phyloP scores from a whole-genome alignment of 1,140 invertebrate genomes.

The Drosophila mauritiana region DNA sequence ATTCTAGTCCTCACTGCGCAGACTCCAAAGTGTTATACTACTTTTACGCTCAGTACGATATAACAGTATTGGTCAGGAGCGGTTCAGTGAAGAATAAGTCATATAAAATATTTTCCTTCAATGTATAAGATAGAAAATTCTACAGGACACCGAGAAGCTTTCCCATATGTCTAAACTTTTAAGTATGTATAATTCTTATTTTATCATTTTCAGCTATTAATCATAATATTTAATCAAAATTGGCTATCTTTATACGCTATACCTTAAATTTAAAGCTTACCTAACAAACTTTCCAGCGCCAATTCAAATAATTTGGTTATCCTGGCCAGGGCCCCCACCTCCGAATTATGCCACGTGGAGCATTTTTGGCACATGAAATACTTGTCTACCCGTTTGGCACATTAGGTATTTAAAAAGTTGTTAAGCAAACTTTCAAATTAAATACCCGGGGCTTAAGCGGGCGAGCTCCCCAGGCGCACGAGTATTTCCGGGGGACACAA shows the following conservation, averaged over 20 bases:
- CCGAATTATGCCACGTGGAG: slow-evolving; percentile 2
- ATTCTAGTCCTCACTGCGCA: slow-evolving; percentile 35
- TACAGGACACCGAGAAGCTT: no score
- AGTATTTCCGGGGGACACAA: slow-evolving; percentile 1
- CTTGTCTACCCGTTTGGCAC: slow-evolving; percentile 47
- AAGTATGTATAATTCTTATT: no score
- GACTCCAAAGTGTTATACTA: slow-evolving; percentile 53
- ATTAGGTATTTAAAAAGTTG: slow-evolving; percentile 74
- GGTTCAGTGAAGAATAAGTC: neutral
- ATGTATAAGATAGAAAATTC: neutral
- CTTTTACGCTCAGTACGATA: slow-evolving; percentile 21
- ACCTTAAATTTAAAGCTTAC: neutral
- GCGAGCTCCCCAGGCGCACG: slow-evolving; percentile 42
- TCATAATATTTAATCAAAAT: no score
- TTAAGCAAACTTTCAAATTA: slow-evolving; percentile 75
- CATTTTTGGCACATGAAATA: slow-evolving; percentile 48
- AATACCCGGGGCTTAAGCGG: slow-evolving; percentile 63
- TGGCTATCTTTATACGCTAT: no score
- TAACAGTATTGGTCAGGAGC: slow-evolving; percentile 43
- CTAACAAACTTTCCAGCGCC: neutral
- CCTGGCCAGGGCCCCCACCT: neutral
- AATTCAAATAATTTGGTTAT: neutral
- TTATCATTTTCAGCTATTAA: no score
- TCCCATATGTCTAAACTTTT: no score
- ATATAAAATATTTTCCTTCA: neutral